Evolutionary conservation across 1,140 invertebrate genomes (phyloP).

Genomic region (Drusus annulatus): DNA sequence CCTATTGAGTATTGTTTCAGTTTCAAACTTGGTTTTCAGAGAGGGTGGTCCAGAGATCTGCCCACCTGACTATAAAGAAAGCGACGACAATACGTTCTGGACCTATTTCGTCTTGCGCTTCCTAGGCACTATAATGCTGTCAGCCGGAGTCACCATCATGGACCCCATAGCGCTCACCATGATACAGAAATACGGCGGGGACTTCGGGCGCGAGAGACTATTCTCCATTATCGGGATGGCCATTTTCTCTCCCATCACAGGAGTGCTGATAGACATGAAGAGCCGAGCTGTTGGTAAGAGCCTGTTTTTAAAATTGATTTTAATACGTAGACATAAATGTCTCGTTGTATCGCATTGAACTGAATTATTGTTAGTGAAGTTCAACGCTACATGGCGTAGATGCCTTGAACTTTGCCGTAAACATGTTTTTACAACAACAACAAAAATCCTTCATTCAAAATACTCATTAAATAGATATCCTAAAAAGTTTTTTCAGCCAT

Average conservation of each 20-base stretch:
- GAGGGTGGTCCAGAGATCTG: constrained; percentile 81
- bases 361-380: no score
- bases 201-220: constrained; percentile 84
- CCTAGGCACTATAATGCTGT: constrained; percentile 81
- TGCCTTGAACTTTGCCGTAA: no score
- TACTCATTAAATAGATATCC: no score
- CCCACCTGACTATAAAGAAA: constrained; percentile 81
- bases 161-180: constrained; percentile 87
- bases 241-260: constrained; percentile 85
- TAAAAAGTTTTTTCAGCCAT: no score
- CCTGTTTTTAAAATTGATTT: neutral
- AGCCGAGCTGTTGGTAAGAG: constrained; percentile 71
- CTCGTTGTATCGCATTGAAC: no score
- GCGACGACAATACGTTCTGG: constrained; percentile 83
- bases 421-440: no score
- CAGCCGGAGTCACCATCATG: constrained; percentile 84
- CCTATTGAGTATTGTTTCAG: no score
- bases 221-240: constrained; percentile 87
- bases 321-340: no score
- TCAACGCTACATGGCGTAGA: no score
- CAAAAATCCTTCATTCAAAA: no score
- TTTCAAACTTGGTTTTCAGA: constrained; percentile 62
- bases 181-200: constrained; percentile 84
- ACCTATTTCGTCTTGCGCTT: constrained; percentile 84
- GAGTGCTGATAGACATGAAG: constrained; percentile 81